Conservation (phyloP, 2,113 vertebrate species). For the Cyprinus carpio region DNA sequence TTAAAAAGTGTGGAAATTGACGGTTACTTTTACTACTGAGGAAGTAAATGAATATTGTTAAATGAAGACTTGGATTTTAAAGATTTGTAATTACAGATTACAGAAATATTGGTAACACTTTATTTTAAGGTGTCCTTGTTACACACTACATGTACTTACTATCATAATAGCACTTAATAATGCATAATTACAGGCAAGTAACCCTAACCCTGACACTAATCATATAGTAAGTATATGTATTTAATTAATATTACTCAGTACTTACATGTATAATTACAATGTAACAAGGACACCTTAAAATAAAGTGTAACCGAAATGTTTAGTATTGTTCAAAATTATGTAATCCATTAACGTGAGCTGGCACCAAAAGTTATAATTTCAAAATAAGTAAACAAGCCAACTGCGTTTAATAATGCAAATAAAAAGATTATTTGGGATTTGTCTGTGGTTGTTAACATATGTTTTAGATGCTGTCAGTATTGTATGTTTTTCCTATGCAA, state of each 20-base stretch:
- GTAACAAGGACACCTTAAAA: too few relatives aligned
- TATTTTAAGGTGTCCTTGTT: too few relatives aligned
- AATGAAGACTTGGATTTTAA: neutral
- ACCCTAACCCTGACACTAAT: too few relatives aligned
- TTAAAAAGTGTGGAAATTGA: neutral
- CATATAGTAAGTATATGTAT: too few relatives aligned
- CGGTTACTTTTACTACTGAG: neutral
- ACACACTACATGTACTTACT: too few relatives aligned
- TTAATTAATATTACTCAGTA: too few relatives aligned
- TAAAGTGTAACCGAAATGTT: neutral
- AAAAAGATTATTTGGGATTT: neutral
- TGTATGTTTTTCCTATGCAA: neutral
- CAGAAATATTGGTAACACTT: neutral
- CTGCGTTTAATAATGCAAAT: neutral
- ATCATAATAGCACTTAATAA: too few relatives aligned
- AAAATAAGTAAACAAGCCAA: neutral
- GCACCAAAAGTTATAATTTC: neutral
- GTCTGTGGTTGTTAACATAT: neutral
- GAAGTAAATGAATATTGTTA: neutral
- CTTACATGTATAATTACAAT: too few relatives aligned
- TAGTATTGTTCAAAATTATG: neutral
- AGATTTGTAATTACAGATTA: neutral
- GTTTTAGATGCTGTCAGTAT: neutral
- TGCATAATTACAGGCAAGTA: too few relatives aligned
- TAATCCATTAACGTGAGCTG: neutral